These are phyloP conservation scores for Coenonympha arcania DNA, from an alignment of 2,888 invertebrate species.

Conservation along the genomic window DNA sequence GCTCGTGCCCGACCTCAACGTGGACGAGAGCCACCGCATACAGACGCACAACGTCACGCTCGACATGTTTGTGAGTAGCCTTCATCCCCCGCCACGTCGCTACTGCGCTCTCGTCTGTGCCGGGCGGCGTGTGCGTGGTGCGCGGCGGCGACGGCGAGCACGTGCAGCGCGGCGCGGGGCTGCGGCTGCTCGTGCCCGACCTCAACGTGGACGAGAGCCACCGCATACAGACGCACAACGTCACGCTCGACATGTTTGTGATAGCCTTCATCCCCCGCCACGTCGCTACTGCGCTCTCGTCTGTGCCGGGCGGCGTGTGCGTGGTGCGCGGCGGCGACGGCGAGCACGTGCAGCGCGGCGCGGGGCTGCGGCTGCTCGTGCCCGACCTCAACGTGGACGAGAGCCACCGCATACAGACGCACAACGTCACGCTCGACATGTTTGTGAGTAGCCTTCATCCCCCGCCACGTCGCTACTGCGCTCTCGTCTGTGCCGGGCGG, in stretches of 20 bases:
- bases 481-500: no score
- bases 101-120: no score
- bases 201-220: constrained; percentile 66
- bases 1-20: constrained; percentile 77
- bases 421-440: constrained; percentile 86
- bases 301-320: constrained; percentile 66
- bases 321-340: constrained; percentile 66
- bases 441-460: constrained; percentile 75
- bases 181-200: constrained; percentile 78
- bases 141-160: constrained; percentile 65
- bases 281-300: no score
- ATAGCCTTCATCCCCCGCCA: constrained; percentile 45
- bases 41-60: constrained; percentile 84
- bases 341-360: constrained; percentile 76
- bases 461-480: no score
- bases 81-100: no score
- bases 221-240: constrained; percentile 78
- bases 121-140: constrained; percentile 67
- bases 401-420: constrained; percentile 71
- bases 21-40: constrained; percentile 65
- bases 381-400: constrained; percentile 74
- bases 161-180: constrained; percentile 77
- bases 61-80: constrained; percentile 81
- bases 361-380: constrained; percentile 75
- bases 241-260: constrained; percentile 86